Base-by-base conservation (phyloP, 2,113 vertebrate species). In the Naja naja region DNA sequence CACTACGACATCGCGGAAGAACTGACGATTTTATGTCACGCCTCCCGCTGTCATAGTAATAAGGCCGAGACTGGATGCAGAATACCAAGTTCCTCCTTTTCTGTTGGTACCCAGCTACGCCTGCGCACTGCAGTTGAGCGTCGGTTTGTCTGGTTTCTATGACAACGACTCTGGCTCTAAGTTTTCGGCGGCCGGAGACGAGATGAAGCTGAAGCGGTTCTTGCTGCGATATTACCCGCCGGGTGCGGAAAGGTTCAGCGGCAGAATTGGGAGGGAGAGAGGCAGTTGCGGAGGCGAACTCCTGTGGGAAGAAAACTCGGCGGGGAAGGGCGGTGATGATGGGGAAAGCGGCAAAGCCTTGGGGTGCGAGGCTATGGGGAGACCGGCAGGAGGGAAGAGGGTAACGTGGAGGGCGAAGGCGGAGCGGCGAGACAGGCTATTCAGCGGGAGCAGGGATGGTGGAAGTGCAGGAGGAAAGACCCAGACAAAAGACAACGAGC, bases 221-320 rank as follows among this genome's bases (percentile, higher is more conserved):
- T 96, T 99, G 88, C 97, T 99, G 7, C 97, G 99, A 53, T 99
- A 99, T 96, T 99, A 98, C 94, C 99, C 99, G 1, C 99, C 99
- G 97, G 99, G 99, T 99, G 98, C 96, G 25, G 64, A 93, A 2
- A 30, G 6, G 43, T 4, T 64, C 87, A 2, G 30, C 53, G 39
- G 0, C 52, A 2, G 91, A 10, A 34, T 22, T 39, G 69, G 69
- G 34, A 81, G 6, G 69, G 69, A 34, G 64, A 14, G n/a, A 74
- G 64, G n/a, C 23, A 52, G 2, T 22, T 7, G 1, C 10, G 4
- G 85, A 49, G 45, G 45, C 85, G 8, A 4, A 18, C 6, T 34
- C 34, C 7, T 34, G 2, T 54, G 89, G 45, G 60, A 58, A 45
- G 25, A 20, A 1, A 3, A 34, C 9, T 23, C 43, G 16, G 74